Evolutionary conservation across 2,888 invertebrate species (phyloP).

Genomic region (Scaptomyza reducta): DNA sequence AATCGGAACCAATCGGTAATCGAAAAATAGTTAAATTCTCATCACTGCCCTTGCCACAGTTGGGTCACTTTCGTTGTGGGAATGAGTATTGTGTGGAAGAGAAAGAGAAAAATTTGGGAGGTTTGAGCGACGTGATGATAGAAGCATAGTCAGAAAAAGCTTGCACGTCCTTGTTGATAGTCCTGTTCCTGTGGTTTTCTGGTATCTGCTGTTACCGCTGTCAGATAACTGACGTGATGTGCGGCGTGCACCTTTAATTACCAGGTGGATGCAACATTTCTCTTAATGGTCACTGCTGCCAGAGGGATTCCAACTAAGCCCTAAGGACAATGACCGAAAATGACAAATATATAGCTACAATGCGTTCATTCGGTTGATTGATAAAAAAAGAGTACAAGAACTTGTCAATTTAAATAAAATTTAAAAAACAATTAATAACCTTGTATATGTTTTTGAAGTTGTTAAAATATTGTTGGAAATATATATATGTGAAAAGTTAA

Average conservation of each 20-base stretch:
- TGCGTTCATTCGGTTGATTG: too few relatives aligned
- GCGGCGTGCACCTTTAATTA: slow-evolving; percentile 66
- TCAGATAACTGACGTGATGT: slow-evolving; percentile 57
- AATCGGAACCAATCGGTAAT: too few relatives aligned
- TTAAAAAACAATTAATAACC: too few relatives aligned
- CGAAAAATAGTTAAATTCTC: too few relatives aligned
- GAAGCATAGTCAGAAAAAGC: slow-evolving; percentile 1
- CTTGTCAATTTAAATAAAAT: too few relatives aligned
- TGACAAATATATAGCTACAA: neutral
- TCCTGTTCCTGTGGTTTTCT: slow-evolving; percentile 19
- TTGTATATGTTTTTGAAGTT: too few relatives aligned
- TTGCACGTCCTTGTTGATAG: slow-evolving; percentile 24
- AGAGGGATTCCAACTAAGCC: slow-evolving; percentile 17
- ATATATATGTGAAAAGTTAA: too few relatives aligned
- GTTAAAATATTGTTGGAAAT: too few relatives aligned
- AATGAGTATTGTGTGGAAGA: neutral
- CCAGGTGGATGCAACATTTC: slow-evolving; percentile 59
- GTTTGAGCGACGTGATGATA: neutral
- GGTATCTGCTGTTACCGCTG: slow-evolving; percentile 23
- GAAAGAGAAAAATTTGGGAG: neutral
- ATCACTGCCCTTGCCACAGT: neutral
- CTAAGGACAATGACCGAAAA: neutral
- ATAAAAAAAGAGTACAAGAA: too few relatives aligned
- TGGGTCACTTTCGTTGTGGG: neutral
- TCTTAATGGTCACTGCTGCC: slow-evolving; percentile 54